Evolutionary conservation across 2,888 invertebrate species (phyloP), one percentile per base, ranked within the genome.

Genomic region (Chymomyza procnemis): DNA sequence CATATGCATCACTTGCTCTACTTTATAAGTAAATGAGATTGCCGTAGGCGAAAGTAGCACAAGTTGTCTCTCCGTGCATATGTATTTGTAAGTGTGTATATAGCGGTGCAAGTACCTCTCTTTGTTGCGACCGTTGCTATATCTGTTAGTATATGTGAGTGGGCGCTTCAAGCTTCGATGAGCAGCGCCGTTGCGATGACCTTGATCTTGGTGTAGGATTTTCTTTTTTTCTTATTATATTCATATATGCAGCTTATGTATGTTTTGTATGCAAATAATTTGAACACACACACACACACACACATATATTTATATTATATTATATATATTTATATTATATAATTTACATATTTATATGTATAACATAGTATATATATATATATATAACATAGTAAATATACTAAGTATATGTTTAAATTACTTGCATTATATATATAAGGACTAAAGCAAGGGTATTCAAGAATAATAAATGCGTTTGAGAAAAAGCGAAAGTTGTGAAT

Each of bases 141-240:
- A 6, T 26, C 5, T 4, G 26, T 3, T 4, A 2, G 26, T 26
- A 6, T 50, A 6, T 50, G 16, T 16, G 50, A 18, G 5, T 16
- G 50, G 8, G 19, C 2, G 50, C 50, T n/a, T 50, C 19, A 18
- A 18, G 50, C 50, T 18, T 50, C 50, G 50, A 16, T 50, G 50
- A 50, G 50, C 50, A 50, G 16, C 50, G 50, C 8, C 19, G 50
- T 21, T 54, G 8, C 9, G 54, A 19, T 14, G 54, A 54, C 54
- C 54, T 54, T 54, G 54, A 54, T 54, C 54, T 54, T 54, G 54
- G 22, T 54, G 19, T 54, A 12, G 16, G 50, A 16, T 50, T 50
- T 50, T 50, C 0, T n/a, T 41, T 16, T 47, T 4, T 47, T n/a
- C n/a, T 16, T 47, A 50, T 50, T 9, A 19, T 50, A 50, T 50